Base-by-base conservation (phyloP, 2,888 invertebrate genomes). In the Scelioninae gen. 1 region DNA sequence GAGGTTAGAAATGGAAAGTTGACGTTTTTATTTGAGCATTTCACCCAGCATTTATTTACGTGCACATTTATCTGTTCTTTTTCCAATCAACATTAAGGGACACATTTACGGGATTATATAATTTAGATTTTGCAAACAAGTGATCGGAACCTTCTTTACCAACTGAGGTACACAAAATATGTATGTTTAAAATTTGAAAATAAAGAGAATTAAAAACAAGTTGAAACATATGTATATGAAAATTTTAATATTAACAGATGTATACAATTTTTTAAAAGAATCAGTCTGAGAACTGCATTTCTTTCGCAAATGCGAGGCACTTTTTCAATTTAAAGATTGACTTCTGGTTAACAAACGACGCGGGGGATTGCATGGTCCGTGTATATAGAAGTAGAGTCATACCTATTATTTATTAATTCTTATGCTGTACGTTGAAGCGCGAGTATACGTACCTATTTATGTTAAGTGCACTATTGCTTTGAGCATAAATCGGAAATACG, bases 401-500 rank as follows among this genome's bases (percentile, higher is more conserved):
- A 84, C 84, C 76, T 84, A 87, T 89, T 89, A 89, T 89, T 89
- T 89, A 89, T 90, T 88, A 86, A 88, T 86, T 88, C 87, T 86
- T 85, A 87, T 87, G 83, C 84, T 86, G 76, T 85, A 86, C 69
- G 81, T 85, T 86, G 82, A 85, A 86, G 82, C 29, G 68, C 68
- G 62, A 66, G 32, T 23, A 16, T 75, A 49, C 66, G 72, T 83
- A 84, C 82, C 79, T 86, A 86, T 85, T 78, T 87, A 85, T 86
- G 72, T 78, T 82, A 76, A 74, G 81, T 76, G 77, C 62, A 80
- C 63, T 78, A 65, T 71, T 71, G 69, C 65, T 69, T 69, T 69
- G 58, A 62, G 45, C 47, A 32, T 31, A 58, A 75, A 47, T 66
- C 31, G 9, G 58, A 53, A 40, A 45, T 40, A 53, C 16, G 16